These are phyloP conservation scores for Rhimphoctona megacephalus DNA, from an alignment of 2,888 invertebrate species.

Conservation along the genomic window DNA sequence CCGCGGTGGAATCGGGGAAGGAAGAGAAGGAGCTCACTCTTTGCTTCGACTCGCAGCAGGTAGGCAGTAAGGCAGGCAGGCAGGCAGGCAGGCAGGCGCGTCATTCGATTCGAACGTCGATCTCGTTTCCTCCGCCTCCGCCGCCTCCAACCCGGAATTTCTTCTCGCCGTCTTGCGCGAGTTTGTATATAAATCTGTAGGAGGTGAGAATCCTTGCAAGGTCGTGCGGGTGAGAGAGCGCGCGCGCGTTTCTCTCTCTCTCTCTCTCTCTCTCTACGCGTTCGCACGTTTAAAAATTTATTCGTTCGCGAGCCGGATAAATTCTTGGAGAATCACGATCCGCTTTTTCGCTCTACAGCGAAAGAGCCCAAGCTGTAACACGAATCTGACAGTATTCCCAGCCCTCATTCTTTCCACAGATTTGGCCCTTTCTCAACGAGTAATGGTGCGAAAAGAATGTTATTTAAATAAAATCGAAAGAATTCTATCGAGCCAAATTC, in stretches of 20 bases:
- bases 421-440: not conserved
- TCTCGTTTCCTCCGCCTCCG: not conserved
- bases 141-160: slow-evolving; percentile 15
- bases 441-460: too few species aligned
- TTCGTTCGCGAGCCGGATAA: slow-evolving; percentile 22
- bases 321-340: slow-evolving; percentile 5
- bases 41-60: not conserved
- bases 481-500: not conserved
- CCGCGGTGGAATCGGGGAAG: not conserved
- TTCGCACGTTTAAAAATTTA: slow-evolving; percentile 6
- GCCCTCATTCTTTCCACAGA: not conserved
- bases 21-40: not conserved
- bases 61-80: too few species aligned
- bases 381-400: not conserved
- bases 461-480: not conserved
- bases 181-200: slow-evolving; percentile 56
- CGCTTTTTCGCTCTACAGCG: not conserved
- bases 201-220: slow-evolving; percentile 56
- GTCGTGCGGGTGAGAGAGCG: slow-evolving; percentile 26
- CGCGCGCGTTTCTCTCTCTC: slow-evolving; percentile 4
- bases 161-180: slow-evolving; percentile 32
- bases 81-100: not conserved
- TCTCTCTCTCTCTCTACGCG: not conserved
- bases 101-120: slow-evolving; percentile 15
- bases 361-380: not conserved